phyloP scores from a whole-genome alignment of 2,113 vertebrate genomes.

The Dipodomys ordii region DNA sequence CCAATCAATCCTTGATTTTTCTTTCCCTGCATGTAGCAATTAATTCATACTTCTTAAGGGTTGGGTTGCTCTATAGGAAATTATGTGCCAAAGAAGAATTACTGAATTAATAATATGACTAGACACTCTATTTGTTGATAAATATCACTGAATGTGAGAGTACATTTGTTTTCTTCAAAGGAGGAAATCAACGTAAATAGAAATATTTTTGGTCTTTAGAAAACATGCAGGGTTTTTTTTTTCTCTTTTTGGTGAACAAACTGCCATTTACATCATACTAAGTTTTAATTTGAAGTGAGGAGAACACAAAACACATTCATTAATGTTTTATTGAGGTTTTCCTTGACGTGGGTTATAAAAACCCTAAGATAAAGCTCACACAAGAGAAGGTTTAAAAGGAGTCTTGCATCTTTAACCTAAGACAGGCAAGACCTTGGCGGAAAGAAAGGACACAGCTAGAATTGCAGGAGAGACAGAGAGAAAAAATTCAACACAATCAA shows the following conservation, averaged over 20 bases:
- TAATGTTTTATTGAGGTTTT: constrained; percentile 28
- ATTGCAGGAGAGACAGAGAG: constrained; percentile 70
- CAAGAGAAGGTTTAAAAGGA: constrained; percentile 65
- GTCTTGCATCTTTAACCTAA: constrained; percentile 79
- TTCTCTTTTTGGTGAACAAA: neutral
- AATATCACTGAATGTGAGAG: neutral
- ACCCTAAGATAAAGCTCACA: constrained; percentile 28
- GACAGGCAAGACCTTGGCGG: constrained; percentile 79
- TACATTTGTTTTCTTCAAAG: neutral
- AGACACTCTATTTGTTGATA: neutral
- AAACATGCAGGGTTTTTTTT: neutral
- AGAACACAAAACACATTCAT: neutral
- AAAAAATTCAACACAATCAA: constrained; percentile 86
- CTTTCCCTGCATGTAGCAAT: neutral
- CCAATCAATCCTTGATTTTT: neutral
- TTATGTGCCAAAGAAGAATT: neutral
- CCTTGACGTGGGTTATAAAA: no score
- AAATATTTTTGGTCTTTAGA: neutral
- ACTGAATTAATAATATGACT: neutral
- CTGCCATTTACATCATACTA: neutral
- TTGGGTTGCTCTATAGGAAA: neutral
- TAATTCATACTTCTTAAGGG: neutral
- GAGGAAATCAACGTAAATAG: neutral
- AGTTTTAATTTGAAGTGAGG: constrained; percentile 40
- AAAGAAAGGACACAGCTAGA: constrained; percentile 80